Conservation (phyloP, 2,888 invertebrate genomes). For the Dryocosmus kuriphilus region DNA sequence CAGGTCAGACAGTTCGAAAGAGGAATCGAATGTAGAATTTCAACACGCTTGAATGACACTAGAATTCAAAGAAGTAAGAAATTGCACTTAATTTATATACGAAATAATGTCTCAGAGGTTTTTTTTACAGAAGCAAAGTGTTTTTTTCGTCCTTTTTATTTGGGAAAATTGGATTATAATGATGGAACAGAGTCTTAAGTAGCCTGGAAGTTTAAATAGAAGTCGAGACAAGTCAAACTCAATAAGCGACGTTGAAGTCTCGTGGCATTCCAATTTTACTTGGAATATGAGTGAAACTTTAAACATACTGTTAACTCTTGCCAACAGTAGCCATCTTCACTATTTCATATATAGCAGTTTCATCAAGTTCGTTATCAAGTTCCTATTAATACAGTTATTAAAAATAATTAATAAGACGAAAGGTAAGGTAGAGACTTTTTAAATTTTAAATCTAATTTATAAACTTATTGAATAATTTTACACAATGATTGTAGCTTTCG, state of each 20-base stretch:
- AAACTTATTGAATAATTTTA: no score
- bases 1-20: constrained; percentile 44
- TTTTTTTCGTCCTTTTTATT: background rate
- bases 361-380: background rate
- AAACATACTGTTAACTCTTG: constrained; percentile 20
- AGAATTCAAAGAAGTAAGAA: background rate
- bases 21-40: constrained; percentile 28
- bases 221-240: constrained; percentile 23
- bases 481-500: no score
- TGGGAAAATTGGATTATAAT: background rate
- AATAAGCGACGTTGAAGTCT: constrained; percentile 14
- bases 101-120: background rate
- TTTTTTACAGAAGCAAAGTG: background rate
- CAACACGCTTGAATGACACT: constrained; percentile 11
- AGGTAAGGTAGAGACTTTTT: no score
- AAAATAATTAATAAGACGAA: background rate
- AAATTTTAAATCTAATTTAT: no score
- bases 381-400: background rate
- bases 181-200: background rate
- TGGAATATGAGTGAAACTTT: constrained; percentile 14
- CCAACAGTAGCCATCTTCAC: constrained; percentile 9
- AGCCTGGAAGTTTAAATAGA: constrained; percentile 23
- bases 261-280: constrained; percentile 16
- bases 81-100: constrained; percentile 1
- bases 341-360: background rate